Conservation (phyloP, 1,140 invertebrate genomes). For the Zaprionus vittiger region DNA sequence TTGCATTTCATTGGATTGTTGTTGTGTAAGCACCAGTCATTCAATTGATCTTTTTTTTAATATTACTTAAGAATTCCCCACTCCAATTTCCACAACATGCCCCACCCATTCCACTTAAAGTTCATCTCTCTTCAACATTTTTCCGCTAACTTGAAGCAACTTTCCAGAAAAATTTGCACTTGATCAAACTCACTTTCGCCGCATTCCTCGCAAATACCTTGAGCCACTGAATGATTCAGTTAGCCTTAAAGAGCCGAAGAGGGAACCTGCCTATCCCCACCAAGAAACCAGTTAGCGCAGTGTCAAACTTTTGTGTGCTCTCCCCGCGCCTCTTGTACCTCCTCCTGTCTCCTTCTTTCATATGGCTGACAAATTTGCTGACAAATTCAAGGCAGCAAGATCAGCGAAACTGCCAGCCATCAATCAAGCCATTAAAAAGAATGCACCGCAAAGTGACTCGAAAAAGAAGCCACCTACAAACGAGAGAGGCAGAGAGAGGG, state of each 20-base stretch:
- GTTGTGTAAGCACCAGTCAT: background rate
- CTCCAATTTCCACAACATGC: background rate
- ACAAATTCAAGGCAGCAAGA: slow-evolving; percentile 78
- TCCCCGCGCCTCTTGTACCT: background rate
- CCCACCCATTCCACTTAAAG: background rate
- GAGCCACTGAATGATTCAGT: slow-evolving; percentile 69
- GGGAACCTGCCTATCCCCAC: slow-evolving; percentile 1
- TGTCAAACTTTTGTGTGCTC: slow-evolving; percentile 49
- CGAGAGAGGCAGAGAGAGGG: slow-evolving; percentile 3
- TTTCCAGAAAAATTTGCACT: slow-evolving; percentile 47
- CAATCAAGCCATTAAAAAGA: slow-evolving; percentile 82
- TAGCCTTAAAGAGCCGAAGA: slow-evolving; percentile 57
- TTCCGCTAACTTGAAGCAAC: slow-evolving; percentile 24
- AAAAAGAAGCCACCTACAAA: slow-evolving; percentile 67
- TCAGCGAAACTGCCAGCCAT: slow-evolving; percentile 73
- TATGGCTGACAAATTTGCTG: slow-evolving; percentile 77
- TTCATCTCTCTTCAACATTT: slow-evolving; percentile 2
- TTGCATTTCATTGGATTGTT: background rate
- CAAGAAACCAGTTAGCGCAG: slow-evolving; percentile 62
- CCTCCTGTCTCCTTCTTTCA: slow-evolving; percentile 4
- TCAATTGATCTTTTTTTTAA: background rate
- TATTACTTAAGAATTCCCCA: rapidly evolving
- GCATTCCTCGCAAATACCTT: slow-evolving; percentile 64
- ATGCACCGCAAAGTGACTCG: slow-evolving; percentile 77
- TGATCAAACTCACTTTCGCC: slow-evolving; percentile 59